Conservation (phyloP, 2,888 invertebrate species). For the Cryptus armator region DNA sequence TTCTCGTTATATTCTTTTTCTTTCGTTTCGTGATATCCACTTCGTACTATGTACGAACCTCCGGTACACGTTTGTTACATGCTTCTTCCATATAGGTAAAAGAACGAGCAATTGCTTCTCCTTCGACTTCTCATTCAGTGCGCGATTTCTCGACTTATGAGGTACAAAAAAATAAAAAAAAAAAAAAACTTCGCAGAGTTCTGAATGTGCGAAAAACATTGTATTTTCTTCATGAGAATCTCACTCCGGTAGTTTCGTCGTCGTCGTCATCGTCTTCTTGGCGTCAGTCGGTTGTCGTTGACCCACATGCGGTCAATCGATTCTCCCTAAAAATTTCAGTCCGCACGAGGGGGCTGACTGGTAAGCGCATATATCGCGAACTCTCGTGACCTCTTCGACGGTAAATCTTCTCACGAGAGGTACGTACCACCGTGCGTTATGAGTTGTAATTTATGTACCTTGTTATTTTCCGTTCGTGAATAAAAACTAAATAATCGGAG, state of each 20-base stretch:
- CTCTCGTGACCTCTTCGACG: slow-evolving; percentile 38
- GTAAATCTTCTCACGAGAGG: slow-evolving; percentile 35
- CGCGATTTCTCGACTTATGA: neutral
- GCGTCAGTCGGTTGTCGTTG: slow-evolving; percentile 22
- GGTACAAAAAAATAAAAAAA: neutral
- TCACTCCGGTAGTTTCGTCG: neutral
- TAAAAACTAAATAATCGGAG: slow-evolving; percentile 26
- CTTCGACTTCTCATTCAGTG: neutral
- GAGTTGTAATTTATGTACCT: slow-evolving; percentile 25
- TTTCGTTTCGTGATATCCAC: slow-evolving; percentile 22
- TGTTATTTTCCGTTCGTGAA: slow-evolving; percentile 18
- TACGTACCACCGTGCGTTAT: slow-evolving; percentile 1
- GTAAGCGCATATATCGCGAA: slow-evolving; percentile 24
- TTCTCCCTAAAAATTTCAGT: slow-evolving; percentile 48
- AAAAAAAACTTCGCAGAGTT: neutral
- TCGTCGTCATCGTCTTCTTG: slow-evolving; percentile 9
- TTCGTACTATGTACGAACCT: neutral
- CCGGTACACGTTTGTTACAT: neutral
- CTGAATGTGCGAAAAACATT: neutral
- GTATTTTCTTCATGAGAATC: neutral
- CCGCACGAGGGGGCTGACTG: neutral
- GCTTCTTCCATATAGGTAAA: neutral
- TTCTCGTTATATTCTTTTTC: slow-evolving; percentile 42
- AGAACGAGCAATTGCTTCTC: neutral
- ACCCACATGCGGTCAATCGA: slow-evolving; percentile 57